Conservation (phyloP, 2,113 vertebrate species). For the Pampusana beccarii region DNA sequence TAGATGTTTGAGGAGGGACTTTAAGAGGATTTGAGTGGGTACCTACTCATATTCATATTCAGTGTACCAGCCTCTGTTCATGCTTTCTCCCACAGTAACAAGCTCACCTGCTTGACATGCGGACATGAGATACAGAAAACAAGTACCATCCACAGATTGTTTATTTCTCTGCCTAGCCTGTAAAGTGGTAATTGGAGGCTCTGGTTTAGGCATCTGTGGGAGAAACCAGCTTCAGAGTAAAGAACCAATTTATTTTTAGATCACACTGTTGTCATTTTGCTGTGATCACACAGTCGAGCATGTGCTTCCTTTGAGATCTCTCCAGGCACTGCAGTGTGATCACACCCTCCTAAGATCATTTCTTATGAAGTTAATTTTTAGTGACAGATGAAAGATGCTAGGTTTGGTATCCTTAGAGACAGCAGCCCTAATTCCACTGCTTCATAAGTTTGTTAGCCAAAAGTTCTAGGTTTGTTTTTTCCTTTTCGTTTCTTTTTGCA, state of each 20-base stretch:
- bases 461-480: neutral
- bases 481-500: neutral
- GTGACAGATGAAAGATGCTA: constrained; percentile 49
- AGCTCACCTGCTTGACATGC: neutral
- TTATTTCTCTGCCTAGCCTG: constrained; percentile 12
- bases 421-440: neutral
- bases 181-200: constrained; percentile 3
- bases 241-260: constrained; percentile 52
- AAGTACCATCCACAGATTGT: neutral
- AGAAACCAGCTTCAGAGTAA: constrained; percentile 26
- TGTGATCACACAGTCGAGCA: constrained; percentile 24
- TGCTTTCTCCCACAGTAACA: neutral
- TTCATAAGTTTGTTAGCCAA: neutral
- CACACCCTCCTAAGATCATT: constrained; percentile 12
- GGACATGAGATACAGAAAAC: neutral
- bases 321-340: constrained; percentile 47
- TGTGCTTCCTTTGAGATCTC: constrained; percentile 57
- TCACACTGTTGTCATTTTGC: constrained; percentile 11
- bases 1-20: neutral
- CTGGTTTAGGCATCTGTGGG: neutral
- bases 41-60: neutral
- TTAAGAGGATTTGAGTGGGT: neutral
- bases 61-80: neutral
- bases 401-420: neutral
- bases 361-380: constrained; percentile 55